Base-by-base conservation (phyloP, 1,140 invertebrate species). In the Neotoxoptera formosana region DNA sequence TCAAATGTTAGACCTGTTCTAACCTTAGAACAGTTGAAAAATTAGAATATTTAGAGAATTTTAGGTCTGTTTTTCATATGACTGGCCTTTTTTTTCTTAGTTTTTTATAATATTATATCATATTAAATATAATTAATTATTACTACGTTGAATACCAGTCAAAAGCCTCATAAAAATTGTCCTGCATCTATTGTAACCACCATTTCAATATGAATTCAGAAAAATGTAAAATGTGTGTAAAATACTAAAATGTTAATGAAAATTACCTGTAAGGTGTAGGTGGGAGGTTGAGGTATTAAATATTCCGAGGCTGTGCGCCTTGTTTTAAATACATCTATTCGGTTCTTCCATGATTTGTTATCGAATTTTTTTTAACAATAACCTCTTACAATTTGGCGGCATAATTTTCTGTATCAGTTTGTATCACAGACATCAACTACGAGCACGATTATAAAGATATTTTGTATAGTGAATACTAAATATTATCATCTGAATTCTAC, bases 331-430 rank as follows among this genome's bases (percentile, higher is more conserved):
- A 25, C 7, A 84, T 84, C 41, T 84, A 8, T 7, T 86, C 4
- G 23, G 47, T n/a, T 48, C 30, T n/a, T 88, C 47, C 86, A 48
- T 48, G 86, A n/a, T 48, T 88, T 88, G 47, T 87, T 87, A 45
- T 87, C 25, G 41, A 30, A 84, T 41, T 23, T 36, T 45, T 84
- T 84, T 84, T 25, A 88, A 88, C 47, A 88, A 51, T 88, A 88
- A n/a, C 45, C 84, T 47, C 25, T 36, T 48, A 14, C 14, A 48
- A 88, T n/a, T 88, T 48, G 86, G 86, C 45, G 86, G 86, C 34
- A 51, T 48, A n/a, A n/a, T 9, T 17, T 34, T 76, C 7, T 91
- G 25, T 84, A 45, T 84, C 81, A 84, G 14, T 60, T 9, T 4
- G 23, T 60, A 9, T 11, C 25, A 60, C 20, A 9, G 3, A 14